Percentiles rank a stretch among this genome's conserved stretches.
Evolutionary conservation across 2,888 invertebrate species (phyloP).

Genomic region (Neocrepidodera transversa): DNA sequence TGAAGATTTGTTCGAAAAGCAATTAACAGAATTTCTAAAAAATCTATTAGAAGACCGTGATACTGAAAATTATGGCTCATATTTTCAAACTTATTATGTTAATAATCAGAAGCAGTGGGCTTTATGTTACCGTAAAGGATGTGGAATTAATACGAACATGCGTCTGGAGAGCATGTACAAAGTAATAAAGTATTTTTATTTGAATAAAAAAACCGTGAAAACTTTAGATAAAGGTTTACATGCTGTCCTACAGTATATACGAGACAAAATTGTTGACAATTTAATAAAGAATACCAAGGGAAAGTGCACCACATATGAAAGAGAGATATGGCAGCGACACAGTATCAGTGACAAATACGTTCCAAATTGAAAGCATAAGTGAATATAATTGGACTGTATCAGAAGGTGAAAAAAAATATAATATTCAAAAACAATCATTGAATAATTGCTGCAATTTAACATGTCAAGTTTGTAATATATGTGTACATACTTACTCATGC

Average conservation of each 20-base stretch:
- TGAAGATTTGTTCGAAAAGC: slow-evolving; percentile 21
- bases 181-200: slow-evolving; percentile 41
- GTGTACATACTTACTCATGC: no score
- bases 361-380: background rate
- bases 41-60: slow-evolving; percentile 14
- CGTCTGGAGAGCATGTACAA: slow-evolving; percentile 30
- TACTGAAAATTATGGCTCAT: slow-evolving; percentile 31
- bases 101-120: slow-evolving; percentile 32
- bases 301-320: slow-evolving; percentile 27
- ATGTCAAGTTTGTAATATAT: no score
- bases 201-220: slow-evolving; percentile 42
- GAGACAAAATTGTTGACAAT: slow-evolving; percentile 41
- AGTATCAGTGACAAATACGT: background rate
- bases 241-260: slow-evolving; percentile 41
- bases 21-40: slow-evolving; percentile 22
- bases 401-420: no score
- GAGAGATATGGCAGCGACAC: slow-evolving; percentile 15
- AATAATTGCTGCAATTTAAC: no score
- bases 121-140: slow-evolving; percentile 31
- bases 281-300: slow-evolving; percentile 31
- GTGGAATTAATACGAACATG: slow-evolving; percentile 35
- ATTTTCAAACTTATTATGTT: slow-evolving; percentile 33
- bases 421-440: no score
- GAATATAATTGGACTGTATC: no score
- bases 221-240: slow-evolving; percentile 40